Base-by-base conservation (phyloP, 2,113 vertebrate genomes). In the Chamaea fasciata region DNA sequence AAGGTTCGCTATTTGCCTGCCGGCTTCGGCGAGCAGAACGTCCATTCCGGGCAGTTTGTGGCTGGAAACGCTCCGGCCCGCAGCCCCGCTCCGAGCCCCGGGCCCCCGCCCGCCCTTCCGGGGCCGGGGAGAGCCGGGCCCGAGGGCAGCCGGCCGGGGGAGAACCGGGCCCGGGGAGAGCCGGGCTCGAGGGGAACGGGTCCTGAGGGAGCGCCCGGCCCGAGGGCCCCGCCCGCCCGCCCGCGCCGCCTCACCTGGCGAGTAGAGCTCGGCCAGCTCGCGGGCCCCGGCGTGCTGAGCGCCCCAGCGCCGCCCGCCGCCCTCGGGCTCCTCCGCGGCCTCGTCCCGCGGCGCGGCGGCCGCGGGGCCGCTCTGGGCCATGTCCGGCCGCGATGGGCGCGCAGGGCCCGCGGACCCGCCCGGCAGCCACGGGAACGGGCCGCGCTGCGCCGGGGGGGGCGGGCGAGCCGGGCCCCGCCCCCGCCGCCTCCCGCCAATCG, bases 41-140 rank as follows among this genome's bases (percentile, higher is more conserved):
- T 1, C 22, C 22, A 2, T 1, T 2, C 16, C 0, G 81, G n/a
- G 31, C 71, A 9, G 26, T 3, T 11, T 13, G 10, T 0, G 42
- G 2, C 6, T 2, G 4, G 13, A 4, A 31, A 7, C 5, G 7
- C 52, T 21, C 37, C 56, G 2, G 18, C n/a, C 75, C 6, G 33
- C 41, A 28, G 60, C 31, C 65, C 53, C 2, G 50, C 83, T 6
- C 26, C 9, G 30, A 22, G 59, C 57, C 83, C 50, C 46, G 63
- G 31, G 30, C 14, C 24, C 59, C 47, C 12, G 10, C n/a, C 47
- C 44, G 68, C 35, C 22, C 47, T 16, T 21, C 28, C 28, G 39
- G 28, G 65, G 24, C 53, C 53, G 53, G 53, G 20, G 20, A n/a
- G 19, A 33, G 13, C 55, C 20, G 55, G 55, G 55, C 55, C 55